Base-by-base conservation (phyloP, 2,113 vertebrate genomes). In the Thalassarche chlororhynchos region DNA sequence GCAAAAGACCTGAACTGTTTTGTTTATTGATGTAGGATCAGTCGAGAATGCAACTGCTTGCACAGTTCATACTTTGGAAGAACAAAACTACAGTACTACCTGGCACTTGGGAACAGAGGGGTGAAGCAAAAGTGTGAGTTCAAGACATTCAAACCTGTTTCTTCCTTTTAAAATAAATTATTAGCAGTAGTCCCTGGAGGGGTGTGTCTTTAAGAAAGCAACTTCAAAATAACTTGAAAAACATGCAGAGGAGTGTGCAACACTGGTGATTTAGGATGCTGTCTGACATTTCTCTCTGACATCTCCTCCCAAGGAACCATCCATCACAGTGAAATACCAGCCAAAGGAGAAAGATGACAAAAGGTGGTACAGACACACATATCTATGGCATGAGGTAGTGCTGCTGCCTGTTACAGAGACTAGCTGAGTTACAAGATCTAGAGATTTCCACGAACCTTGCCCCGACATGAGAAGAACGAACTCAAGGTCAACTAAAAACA, bases 231-330 rank as follows among this genome's bases (percentile, higher is more conserved):
- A 93, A 72, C 54, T 90, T 83, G 51, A 61, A 77, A 89, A 93
- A 81, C 36, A 81, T 36, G 38, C 86, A 90, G 72, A 77, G 64
- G 46, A 74, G 25, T 64, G 82, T 46, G 79, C 46, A 75, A 29
- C 34, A 31, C 34, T 32, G 34, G 52, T 92, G 87, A 93, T 95
- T 93, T 89, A 87, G 87, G 84, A 80, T 92, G 89, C 36, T 82
- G 40, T 61, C 84, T 91, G 94, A 79, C 75, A 82, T 95, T 87
- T 71, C 36, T 29, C 18, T 87, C 82, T 52, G 77, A 91, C 10
- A n/a, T 69, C 54, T 85, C 47, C 44, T 89, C 78, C 89, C 70
- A 87, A 76, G 70, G 23, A 93, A 49, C 23, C 49, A 80, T 76
- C 58, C 14, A 65, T 91, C 89, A 87, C 5, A 65, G 69, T 61